A percentile compares a stretch with the other conserved stretches of the same genome.
Evolutionary conservation across 2,888 invertebrate genomes (phyloP).

Genomic region (Clivina fossor): DNA sequence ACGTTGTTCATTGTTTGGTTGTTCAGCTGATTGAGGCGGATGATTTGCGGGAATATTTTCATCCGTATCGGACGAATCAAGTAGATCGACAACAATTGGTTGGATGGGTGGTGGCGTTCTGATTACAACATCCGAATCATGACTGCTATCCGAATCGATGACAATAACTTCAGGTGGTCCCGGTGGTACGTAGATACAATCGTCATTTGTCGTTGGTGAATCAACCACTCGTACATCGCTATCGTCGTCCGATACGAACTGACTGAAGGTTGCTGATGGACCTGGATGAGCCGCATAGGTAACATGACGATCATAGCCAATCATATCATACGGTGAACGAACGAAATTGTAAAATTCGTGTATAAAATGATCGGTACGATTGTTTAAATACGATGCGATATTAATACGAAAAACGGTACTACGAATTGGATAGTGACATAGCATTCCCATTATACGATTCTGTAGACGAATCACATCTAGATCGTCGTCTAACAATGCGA

Average conservation of each 20-base stretch:
- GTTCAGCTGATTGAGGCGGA: neutral
- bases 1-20: constrained; percentile 2
- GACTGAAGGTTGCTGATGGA: constrained; percentile 38
- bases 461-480: constrained; percentile 65
- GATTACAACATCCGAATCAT: constrained; percentile 46
- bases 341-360: constrained; percentile 89
- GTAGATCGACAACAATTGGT: constrained; percentile 42
- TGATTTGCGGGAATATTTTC: constrained; percentile 18
- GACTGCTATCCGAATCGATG: constrained; percentile 43
- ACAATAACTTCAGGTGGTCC: constrained; percentile 40
- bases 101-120: constrained; percentile 43
- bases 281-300: constrained; percentile 57
- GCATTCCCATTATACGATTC: constrained; percentile 67
- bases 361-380: constrained; percentile 80
- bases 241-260: constrained; percentile 46
- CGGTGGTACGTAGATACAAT: constrained; percentile 21
- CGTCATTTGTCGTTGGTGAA: constrained; percentile 37
- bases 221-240: constrained; percentile 50
- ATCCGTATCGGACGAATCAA: constrained; percentile 39
- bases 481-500: constrained; percentile 69
- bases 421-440: constrained; percentile 67
- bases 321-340: constrained; percentile 81
- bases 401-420: constrained; percentile 71
- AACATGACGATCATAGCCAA: constrained; percentile 75
- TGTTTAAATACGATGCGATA: constrained; percentile 68